These are phyloP conservation scores for Laterallus jamaicensis DNA, from an alignment of 2,113 vertebrate genomes.

Conservation along the genomic window DNA sequence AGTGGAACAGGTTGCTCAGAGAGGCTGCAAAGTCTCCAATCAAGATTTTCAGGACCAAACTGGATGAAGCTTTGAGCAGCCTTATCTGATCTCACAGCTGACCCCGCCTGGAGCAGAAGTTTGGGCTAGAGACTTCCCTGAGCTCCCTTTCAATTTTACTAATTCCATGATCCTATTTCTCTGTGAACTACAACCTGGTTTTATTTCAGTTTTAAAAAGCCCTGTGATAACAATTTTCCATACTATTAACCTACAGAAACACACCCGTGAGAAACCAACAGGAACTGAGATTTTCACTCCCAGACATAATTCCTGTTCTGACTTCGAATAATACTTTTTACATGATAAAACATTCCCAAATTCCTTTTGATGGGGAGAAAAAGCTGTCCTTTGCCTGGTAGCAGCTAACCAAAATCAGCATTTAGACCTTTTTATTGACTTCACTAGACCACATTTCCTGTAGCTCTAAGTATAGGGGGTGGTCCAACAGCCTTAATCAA, in stretches of 20 bases:
- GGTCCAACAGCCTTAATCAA: background rate
- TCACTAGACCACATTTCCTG: background rate
- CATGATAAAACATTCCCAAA: background rate
- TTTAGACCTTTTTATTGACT: background rate
- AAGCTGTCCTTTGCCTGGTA: background rate
- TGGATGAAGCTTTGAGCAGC: background rate
- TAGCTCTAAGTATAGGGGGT: background rate
- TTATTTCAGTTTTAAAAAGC: background rate
- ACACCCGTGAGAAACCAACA: background rate
- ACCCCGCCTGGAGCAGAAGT: background rate
- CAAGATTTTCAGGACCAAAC: background rate
- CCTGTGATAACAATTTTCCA: background rate
- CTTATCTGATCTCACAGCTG: background rate
- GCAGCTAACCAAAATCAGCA: background rate
- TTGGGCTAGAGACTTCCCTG: background rate
- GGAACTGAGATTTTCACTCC: background rate
- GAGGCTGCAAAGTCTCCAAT: fast-evolving
- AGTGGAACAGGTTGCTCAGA: background rate
- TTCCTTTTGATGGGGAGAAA: background rate
- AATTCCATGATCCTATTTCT: background rate
- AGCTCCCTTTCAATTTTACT: background rate
- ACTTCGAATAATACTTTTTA: background rate
- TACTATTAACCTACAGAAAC: background rate
- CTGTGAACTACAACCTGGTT: background rate
- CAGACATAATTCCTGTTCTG: background rate